Base-by-base conservation (phyloP, 1,140 invertebrate species). In the Bombus superbus region DNA sequence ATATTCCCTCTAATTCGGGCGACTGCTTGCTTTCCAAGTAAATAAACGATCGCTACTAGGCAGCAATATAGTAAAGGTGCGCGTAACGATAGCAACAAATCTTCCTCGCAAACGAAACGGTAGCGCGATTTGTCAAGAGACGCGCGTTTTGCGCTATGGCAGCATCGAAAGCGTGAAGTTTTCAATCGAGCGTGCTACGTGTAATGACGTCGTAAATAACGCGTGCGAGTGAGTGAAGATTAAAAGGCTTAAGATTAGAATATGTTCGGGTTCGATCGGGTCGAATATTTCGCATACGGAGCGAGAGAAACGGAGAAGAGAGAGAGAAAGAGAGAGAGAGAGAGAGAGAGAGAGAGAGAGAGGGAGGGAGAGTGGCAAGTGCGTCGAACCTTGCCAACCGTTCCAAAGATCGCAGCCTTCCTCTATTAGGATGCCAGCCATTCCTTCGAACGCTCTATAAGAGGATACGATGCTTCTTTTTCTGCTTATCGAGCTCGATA, bases 401-500 rank as follows among this genome's bases (percentile, higher is more conserved):
- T 76, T 87, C 78, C 71, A 66, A 86, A 89, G 76, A 81, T 80
- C 88, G 9, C 85, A 62, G 71, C 75, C 68, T 72, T 90, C 62
- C 80, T 83, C 81, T 90, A 90, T 90, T 90, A 90, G 86, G 66
- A 90, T 90, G 86, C 89, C 89, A 38, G 71, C 57, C 89, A 90
- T 90, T 90, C 72, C 89, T 86, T 32, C 13, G 53, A 79, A 76
- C 69, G 42, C 25, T 88, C 78, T 86, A 72, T 35, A 81, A 81
- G 73, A 80, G 68, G 82, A 86, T 85, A 68, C 75, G 25, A 6
- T 77, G 57, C 38, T 79, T 25, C 32, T 59, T 44, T 72, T 80
- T 74, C 53, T 62, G 13, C 38, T 57, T 74, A 81, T 81, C 80
- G 74, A 59, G 38, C 66, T 42, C 66, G 69, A 77, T 77, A 18